Base-by-base conservation (phyloP, 2,888 invertebrate species). In the Lycaena phlaeas region DNA sequence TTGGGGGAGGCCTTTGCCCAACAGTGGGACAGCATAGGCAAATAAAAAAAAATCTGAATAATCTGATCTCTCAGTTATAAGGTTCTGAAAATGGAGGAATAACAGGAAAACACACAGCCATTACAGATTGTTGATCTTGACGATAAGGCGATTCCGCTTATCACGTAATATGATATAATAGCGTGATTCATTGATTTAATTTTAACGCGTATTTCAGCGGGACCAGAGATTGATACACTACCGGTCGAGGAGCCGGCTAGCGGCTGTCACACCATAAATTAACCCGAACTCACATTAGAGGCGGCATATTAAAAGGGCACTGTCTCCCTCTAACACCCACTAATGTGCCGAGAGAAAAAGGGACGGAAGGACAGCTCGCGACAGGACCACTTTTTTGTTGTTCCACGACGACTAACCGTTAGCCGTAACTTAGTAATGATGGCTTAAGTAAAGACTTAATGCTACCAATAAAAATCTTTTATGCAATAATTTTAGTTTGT, bases 201-300 rank as follows among this genome's bases (percentile, higher is more conserved):
- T n/a, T n/a, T n/a, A n/a, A n/a, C n/a, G n/a, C n/a, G n/a, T n/a
- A n/a, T n/a, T n/a, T n/a, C n/a, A n/a, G n/a, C n/a, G 61, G 62
- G 59, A 54, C 51, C 48, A 54, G 69, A 81, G 81, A 82, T 81
- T 82, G 76, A 82, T 64, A 62, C 67, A 62, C 65, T 66, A 66
- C 56, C 64, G 52, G 57, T 59, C 55, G 61, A 61, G 63, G 59
- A 54, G 59, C 66, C 64, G 68, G 64, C 61, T 60, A 58, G 61
- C 77, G 78, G 77, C 78, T 81, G 81, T 81, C 75, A 70, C 69
- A 67, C 75, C 58, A 81, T 82, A 81, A 82, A 82, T 82, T 82
- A 81, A 75, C 74, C 71, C 64, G 66, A 64, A 71, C 71, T 75
- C 71, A 65, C 71, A 72, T 75, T 75, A 72, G 64, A 65, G 60